Conservation (phyloP, 2,113 vertebrate genomes). For the Sorex araneus region DNA sequence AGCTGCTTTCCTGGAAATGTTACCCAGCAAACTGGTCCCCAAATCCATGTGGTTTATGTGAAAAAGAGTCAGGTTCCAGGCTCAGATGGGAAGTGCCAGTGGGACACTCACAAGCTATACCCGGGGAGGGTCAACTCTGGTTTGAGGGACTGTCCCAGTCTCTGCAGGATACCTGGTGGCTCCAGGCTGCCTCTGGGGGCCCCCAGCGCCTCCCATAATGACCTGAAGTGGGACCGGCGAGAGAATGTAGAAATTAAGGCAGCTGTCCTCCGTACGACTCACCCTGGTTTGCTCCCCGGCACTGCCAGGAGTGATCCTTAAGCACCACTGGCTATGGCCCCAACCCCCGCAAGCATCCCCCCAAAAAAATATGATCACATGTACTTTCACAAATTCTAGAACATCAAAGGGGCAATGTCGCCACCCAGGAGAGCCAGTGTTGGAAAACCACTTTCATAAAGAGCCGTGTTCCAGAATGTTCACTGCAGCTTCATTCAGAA, state of each 20-base stretch:
- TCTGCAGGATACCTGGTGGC: background rate
- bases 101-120: background rate
- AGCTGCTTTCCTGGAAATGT: constrained; percentile 78
- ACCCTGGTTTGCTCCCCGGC: too few species aligned
- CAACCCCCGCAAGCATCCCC: too few species aligned
- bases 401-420: background rate
- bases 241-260: too few species aligned
- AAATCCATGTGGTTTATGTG: constrained; percentile 65
- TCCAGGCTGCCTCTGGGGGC: background rate
- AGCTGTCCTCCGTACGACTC: too few species aligned
- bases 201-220: background rate
- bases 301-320: too few species aligned
- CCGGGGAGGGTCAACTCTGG: background rate
- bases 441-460: constrained; percentile 38
- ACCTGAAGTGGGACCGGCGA: too few species aligned
- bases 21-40: constrained; percentile 70
- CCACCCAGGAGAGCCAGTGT: background rate
- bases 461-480: background rate
- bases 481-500: background rate
- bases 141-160: background rate
- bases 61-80: constrained; percentile 70
- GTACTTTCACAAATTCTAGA: constrained; percentile 9
- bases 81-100: constrained; percentile 27
- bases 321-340: too few species aligned
- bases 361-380: background rate